Base-by-base conservation (phyloP, 2,797 vertebrate species). In the Cossypha polioptera region DNA sequence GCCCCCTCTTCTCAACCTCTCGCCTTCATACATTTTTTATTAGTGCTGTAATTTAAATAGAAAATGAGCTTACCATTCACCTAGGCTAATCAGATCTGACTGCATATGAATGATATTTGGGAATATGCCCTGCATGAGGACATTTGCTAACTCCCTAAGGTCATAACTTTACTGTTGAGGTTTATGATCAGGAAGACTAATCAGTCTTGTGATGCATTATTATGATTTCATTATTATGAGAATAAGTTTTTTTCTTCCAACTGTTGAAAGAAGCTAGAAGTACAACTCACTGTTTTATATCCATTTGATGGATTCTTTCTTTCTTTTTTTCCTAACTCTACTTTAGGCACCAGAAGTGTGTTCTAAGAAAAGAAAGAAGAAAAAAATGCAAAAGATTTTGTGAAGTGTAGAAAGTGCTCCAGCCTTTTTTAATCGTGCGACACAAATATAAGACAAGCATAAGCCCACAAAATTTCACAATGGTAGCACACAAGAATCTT, bases 11-110 rank as follows among this genome's bases (percentile, higher is more conserved):
- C 76, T 90, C 88, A 68, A 31, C 62, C 62, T 77, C 43, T 91
- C 10, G 1, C 65, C 43, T 91, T 92, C 53, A 54, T 65, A 62
- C 76, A 88, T 86, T 95, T 94, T 91, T 95, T 79, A 74, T 83
- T 90, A 62, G 31, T 80, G 62, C 28, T 72, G 65, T 78, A 92
- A 95, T 88, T 82, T 95, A 88, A 92, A 95, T 83, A 90, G 25
- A 83, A 92, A 95, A 94, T 72, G 54, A 94, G 65, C 40, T 85
- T 96, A 74, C 73, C 50, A 36, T 89, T 93, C 81, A 94, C 81
- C 55, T 88, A 80, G 47, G 36, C 17, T 95, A 96, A 96, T 96
- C 90, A 95, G 91, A 94, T 95, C 61, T 96, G 94, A 96, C 91
- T 94, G 71, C 65, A 90, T 54, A 59, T 29, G 54, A 96, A 91